Evolutionary conservation across 2,888 invertebrate species (phyloP), one percentile per base, ranked within the genome.

Genomic region (Sialis lutaria): DNA sequence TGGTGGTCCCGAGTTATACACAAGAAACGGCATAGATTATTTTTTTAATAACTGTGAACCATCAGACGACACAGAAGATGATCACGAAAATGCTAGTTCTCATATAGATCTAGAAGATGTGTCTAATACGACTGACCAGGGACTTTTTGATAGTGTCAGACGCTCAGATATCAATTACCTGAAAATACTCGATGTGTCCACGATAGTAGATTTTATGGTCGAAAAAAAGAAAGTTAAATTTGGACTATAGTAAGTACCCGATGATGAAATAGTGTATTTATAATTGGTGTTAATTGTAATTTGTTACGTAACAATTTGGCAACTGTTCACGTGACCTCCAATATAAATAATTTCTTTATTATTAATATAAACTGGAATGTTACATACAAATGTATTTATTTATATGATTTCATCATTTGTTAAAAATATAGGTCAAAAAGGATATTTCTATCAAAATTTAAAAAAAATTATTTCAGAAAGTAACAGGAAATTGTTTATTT

Each of bases 221-320:
- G 86, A 87, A 60, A 82, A 84, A 59, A 81, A 82, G 57, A 86
- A 86, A 68, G 79, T 83, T 39, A 87, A 86, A 65, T 86, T 77
- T 65, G 79, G 79, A 50, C 65, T 86, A 65, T 75, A 82, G 86
- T 86, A 70, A 76, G 80, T 69, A 46, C 48, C 22, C 22, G 22
- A 22, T 22, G 22, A 22, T 22, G 22, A 22, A 22, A 22, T 22
- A 22, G 22, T 22, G 22, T 22, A 22, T 22, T 22, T 22, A 22
- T 22, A 22, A 22, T 22, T 22, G 22, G 22, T 22, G 22, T 22
- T 22, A 22, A 22, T 22, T 22, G 22, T 22, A 22, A 22, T 22
- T 22, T 22, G 22, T 22, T 22, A 22, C 22, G 22, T 22, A 22
- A 22, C 22, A 22, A 22, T 22, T 22, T 22, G 22, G 22, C 22